Evolutionary conservation across 2,797 vertebrate genomes (phyloP), one percentile per base, ranked within the genome.

Genomic region (Fistularia tabacaria): DNA sequence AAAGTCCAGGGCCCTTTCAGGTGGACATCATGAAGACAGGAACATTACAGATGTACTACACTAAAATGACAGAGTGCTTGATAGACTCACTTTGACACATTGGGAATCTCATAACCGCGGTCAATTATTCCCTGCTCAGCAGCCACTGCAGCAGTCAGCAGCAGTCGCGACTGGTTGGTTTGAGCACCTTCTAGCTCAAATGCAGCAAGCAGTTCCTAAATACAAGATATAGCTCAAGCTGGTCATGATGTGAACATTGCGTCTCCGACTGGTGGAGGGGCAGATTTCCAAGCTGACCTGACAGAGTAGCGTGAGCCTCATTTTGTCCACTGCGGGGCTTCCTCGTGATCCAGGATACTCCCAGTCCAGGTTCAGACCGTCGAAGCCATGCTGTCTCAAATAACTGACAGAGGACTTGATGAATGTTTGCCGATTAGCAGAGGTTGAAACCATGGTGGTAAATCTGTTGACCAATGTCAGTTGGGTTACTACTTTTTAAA

Each of bases 361-460:
- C 89, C 92, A 93, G 79, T 92, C 91, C 54, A 94, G 73, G 49
- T 93, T 92, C 46, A 94, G 80, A 0, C 92, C 92, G 15, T 94
- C 91, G 46, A 94, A 94, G 3, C 70, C 74, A 9, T 91, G 61
- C 4, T 6, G 56, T 55, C 91, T 85, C 63, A 93, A 82, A 76
- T 92, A 81, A 2, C 1, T 49, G 46, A 90, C 81, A 1, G 85
- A 82, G 0, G 93, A 94, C 49, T 69, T 69, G 65, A 93, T 90
- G 57, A 94, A 93, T 1, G 2, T 89, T 49, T 80, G 53, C 9
- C 89, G 82, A 71, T 80, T 92, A 59, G 13, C 55, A 6, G 64
- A 3, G 0, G 82, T 71, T 43, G 91, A 84, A 46, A 81, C 77
- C 92, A 92, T 90, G 5, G 8, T 54, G 59, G 84, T 86, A 66